A percentile compares a stretch with the other conserved stretches of the same genome.
These are phyloP conservation scores for Gobius niger DNA, from an alignment of 2,113 vertebrate genomes.

Conservation along the genomic window DNA sequence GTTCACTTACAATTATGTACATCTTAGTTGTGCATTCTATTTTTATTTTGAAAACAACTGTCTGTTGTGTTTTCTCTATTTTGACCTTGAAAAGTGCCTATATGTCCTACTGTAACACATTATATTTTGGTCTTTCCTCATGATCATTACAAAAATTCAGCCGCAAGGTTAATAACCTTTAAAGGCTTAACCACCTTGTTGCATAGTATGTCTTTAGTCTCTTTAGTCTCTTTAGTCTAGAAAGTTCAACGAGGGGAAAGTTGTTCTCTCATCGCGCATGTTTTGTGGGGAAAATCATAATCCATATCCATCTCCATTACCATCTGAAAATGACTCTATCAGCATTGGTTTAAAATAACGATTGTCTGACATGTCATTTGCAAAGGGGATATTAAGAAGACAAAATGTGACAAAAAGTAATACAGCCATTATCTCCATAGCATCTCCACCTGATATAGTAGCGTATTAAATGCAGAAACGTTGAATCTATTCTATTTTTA, in stretches of 20 bases:
- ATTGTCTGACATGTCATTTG: constrained; percentile 12
- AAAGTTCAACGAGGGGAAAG: not conserved
- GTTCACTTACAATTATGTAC: constrained; percentile 58
- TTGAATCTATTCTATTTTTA: not conserved
- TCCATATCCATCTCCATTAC: constrained; percentile 15
- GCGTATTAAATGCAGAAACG: constrained; percentile 29
- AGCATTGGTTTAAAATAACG: constrained; percentile 3
- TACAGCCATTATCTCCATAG: constrained; percentile 29
- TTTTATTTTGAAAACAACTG: not conserved
- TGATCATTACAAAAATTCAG: too few species aligned
- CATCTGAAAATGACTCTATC: constrained; percentile 18
- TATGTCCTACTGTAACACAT: too few species aligned
- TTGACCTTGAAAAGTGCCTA: too few species aligned
- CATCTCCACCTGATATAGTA: constrained; percentile 22
- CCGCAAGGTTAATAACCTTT: too few species aligned
- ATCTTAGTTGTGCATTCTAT: constrained; percentile 38
- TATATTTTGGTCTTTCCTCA: too few species aligned
- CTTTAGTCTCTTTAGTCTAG: not conserved
- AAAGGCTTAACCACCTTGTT: too few species aligned
- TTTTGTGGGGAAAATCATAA: constrained; percentile 11
- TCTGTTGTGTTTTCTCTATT: too few species aligned
- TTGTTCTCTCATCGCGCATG: not conserved
- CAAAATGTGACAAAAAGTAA: constrained; percentile 24
- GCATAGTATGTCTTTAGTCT: too few species aligned
- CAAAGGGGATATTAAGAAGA: constrained; percentile 18